Percentiles rank a stretch among this genome's conserved stretches.
Conservation (phyloP, 2,888 invertebrate genomes). For the Poecilobothrus nobilitatus region DNA sequence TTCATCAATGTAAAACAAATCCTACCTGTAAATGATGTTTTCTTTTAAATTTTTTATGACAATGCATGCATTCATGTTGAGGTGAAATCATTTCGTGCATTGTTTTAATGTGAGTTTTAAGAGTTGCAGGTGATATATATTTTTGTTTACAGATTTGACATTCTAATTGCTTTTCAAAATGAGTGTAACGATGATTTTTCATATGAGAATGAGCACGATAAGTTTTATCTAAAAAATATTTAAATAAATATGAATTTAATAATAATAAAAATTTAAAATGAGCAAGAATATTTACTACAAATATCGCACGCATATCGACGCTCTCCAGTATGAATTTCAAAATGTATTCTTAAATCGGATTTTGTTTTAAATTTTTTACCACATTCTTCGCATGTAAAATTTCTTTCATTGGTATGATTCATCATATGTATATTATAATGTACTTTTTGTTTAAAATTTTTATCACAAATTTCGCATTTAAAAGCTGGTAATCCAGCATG, state of each 20-base stretch:
- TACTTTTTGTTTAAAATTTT: slow-evolving; percentile 31
- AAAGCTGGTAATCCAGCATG: slow-evolving; percentile 28
- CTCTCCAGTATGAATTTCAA: slow-evolving; percentile 29
- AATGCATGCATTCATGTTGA: slow-evolving; percentile 28
- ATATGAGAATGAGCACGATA: slow-evolving; percentile 32
- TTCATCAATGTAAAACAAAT: neutral
- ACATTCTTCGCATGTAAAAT: slow-evolving; percentile 30
- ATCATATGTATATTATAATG: slow-evolving; percentile 30
- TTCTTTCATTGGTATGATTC: slow-evolving; percentile 30
- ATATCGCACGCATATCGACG: slow-evolving; percentile 32
- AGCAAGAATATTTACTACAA: slow-evolving; percentile 25
- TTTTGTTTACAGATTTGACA: slow-evolving; percentile 30
- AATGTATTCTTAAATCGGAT: slow-evolving; percentile 30
- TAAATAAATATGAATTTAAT: neutral
- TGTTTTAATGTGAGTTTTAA: slow-evolving; percentile 28
- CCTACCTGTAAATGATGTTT: slow-evolving; percentile 31
- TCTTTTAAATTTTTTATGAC: slow-evolving; percentile 30
- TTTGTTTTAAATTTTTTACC: slow-evolving; percentile 29
- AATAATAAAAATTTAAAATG: neutral
- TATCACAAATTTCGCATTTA: slow-evolving; percentile 28
- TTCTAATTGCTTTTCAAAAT: slow-evolving; percentile 28
- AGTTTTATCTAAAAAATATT: slow-evolving; percentile 25
- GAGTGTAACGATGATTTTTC: slow-evolving; percentile 31
- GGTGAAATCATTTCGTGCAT: slow-evolving; percentile 29
- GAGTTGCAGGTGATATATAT: slow-evolving; percentile 30